Conservation (phyloP, 1,140 invertebrate genomes). For the Pararge aegeria region DNA sequence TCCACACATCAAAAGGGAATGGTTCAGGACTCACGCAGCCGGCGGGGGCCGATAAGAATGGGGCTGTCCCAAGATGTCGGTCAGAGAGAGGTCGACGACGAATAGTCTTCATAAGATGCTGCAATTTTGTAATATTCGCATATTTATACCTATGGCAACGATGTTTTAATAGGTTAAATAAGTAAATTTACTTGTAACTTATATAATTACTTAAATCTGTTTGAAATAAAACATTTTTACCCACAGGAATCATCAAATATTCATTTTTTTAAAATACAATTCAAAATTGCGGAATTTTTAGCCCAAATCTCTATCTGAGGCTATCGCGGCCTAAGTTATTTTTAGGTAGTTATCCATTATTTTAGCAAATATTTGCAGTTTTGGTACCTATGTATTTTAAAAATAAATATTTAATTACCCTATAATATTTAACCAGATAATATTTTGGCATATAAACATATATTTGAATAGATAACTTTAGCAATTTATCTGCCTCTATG, state of each 20-base stretch:
- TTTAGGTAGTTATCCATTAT: too few relatives aligned
- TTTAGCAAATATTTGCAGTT: too few relatives aligned
- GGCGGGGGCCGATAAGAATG: slow-evolving; percentile 59
- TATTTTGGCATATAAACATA: too few relatives aligned
- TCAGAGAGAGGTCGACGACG: slow-evolving; percentile 82
- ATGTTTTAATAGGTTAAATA: slow-evolving; percentile 63
- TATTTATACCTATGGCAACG: slow-evolving; percentile 77
- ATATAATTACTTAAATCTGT: not conserved
- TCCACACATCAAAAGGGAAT: slow-evolving; percentile 74
- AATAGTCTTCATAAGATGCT: slow-evolving; percentile 83
- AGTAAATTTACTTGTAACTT: not conserved
- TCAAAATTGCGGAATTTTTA: too few relatives aligned
- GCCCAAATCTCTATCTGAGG: too few relatives aligned
- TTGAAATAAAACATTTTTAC: not conserved
- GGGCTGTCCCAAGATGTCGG: slow-evolving; percentile 69
- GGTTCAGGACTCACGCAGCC: slow-evolving; percentile 71
- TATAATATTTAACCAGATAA: too few relatives aligned
- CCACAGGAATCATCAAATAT: not conserved
- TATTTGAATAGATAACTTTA: too few relatives aligned
- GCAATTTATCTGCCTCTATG: slow-evolving; percentile 10
- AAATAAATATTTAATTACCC: too few relatives aligned
- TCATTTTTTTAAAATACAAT: too few relatives aligned
- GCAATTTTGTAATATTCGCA: slow-evolving; percentile 78
- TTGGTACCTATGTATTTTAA: too few relatives aligned
- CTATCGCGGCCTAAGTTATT: too few relatives aligned